A percentile compares a stretch with the other conserved stretches of the same genome.
Evolutionary conservation across 2,113 vertebrate genomes (phyloP).

Genomic region (Bagarius yarrelli): DNA sequence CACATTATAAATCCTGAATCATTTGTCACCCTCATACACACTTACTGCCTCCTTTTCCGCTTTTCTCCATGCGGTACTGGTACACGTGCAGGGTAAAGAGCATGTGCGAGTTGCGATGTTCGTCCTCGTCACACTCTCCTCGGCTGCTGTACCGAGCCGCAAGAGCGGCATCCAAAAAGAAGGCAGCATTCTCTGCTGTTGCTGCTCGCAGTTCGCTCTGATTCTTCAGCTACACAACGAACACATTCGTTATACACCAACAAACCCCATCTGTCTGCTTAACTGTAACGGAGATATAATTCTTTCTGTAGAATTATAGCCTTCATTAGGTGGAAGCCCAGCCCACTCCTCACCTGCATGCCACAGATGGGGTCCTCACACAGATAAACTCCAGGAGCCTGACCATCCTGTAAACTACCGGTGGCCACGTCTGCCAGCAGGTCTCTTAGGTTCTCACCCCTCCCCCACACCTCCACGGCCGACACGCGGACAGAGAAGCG

Average conservation of each 20-base stretch:
- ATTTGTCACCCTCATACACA: background rate
- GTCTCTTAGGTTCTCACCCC: conserved; percentile 95
- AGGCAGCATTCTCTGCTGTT: conserved; percentile 91
- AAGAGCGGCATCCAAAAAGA: conserved; percentile 92
- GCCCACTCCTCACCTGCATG: conserved; percentile 82
- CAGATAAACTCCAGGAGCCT: conserved; percentile 97
- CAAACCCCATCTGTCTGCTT: too few relatives aligned
- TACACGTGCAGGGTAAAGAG: conserved; percentile 97
- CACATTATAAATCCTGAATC: background rate
- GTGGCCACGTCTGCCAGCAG: conserved; percentile 93
- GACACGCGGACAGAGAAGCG: conserved; percentile 97
- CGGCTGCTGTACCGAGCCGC: conserved; percentile 85
- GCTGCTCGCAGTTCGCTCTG: conserved; percentile 94
- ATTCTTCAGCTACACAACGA: conserved; percentile 84
- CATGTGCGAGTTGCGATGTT: conserved; percentile 96
- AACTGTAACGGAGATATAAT: too few relatives aligned
- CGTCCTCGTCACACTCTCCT: conserved; percentile 82
- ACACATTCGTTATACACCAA: conserved; percentile 4
- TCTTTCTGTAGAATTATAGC: too few relatives aligned
- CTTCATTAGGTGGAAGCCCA: too few relatives aligned
- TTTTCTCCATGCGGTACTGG: conserved; percentile 98
- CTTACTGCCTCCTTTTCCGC: conserved; percentile 94
- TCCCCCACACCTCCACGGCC: conserved; percentile 96
- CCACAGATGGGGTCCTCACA: conserved; percentile 98
- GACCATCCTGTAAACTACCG: conserved; percentile 93